Percentiles rank a stretch among this genome's conserved stretches.
These are phyloP conservation scores for Caenorhabditis virilis DNA, from an alignment of 2,888 invertebrate genomes.

Conservation along the genomic window DNA sequence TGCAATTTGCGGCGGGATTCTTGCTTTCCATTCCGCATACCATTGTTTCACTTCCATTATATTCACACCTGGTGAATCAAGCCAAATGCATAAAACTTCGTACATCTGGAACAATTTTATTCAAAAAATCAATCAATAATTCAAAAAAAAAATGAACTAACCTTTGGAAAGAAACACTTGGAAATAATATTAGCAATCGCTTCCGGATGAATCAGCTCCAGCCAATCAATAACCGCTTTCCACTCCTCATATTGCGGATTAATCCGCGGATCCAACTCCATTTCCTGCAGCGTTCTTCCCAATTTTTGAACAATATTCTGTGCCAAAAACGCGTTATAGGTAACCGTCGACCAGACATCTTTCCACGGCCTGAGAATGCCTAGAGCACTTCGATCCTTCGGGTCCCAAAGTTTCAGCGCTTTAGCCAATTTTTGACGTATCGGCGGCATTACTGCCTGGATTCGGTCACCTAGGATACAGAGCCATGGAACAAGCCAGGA, in stretches of 20 bases:
- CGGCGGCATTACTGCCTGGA: conserved; percentile 80
- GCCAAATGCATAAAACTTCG: conserved; percentile 78
- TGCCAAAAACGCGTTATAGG: conserved; percentile 81
- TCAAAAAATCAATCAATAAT: conserved; percentile 1
- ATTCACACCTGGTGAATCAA: conserved; percentile 84
- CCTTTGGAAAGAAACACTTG: conserved; percentile 87
- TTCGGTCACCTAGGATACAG: conserved; percentile 77
- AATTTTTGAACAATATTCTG: conserved; percentile 83
- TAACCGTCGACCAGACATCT: conserved; percentile 78
- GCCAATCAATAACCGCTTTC: conserved; percentile 81
- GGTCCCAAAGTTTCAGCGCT: conserved; percentile 73
- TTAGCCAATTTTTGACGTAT: conserved; percentile 77
- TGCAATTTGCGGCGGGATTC: conserved; percentile 73
- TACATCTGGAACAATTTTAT: conserved; percentile 57
- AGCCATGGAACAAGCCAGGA: conserved; percentile 98
- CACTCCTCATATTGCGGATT: conserved; percentile 55
- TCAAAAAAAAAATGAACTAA: conserved; percentile 32
- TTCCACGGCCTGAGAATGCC: conserved; percentile 90
- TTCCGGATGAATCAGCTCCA: conserved; percentile 80
- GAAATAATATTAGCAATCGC: conserved; percentile 82
- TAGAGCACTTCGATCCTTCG: conserved; percentile 87
- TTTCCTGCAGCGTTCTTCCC: conserved; percentile 71
- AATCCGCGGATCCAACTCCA: conserved; percentile 52
- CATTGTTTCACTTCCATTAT: conserved; percentile 87
- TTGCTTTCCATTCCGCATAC: conserved; percentile 77